Conservation (phyloP, 2,113 vertebrate species). For the Odocoileus virginianus region DNA sequence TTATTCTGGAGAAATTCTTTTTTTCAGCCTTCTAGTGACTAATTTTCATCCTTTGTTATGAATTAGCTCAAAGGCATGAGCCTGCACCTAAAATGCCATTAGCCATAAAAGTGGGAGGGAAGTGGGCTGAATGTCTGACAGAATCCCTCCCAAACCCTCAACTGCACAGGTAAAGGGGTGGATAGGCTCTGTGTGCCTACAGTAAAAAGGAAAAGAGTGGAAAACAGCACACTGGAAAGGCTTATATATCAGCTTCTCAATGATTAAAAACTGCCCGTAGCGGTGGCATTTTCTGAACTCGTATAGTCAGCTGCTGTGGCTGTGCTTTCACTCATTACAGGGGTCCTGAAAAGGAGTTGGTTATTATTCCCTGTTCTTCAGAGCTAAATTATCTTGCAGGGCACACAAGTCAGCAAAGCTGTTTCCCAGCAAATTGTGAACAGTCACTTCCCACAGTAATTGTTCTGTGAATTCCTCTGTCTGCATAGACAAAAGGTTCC, state of each 20-base stretch:
- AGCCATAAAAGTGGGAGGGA: neutral
- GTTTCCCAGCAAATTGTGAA: slow-evolving; percentile 5
- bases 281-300: neutral
- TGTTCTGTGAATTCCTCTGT: slow-evolving; percentile 32
- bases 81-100: slow-evolving; percentile 1
- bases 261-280: slow-evolving; percentile 10
- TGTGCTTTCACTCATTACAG: neutral
- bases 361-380: slow-evolving; percentile 42
- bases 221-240: neutral
- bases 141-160: neutral
- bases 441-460: slow-evolving; percentile 26
- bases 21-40: slow-evolving; percentile 26
- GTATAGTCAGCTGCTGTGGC: neutral
- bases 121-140: neutral
- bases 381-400: slow-evolving; percentile 32
- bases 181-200: neutral
- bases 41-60: slow-evolving; percentile 2
- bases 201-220: neutral
- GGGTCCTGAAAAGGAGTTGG: neutral
- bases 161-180: neutral
- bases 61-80: neutral
- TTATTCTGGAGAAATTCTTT: slow-evolving; percentile 28
- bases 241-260: slow-evolving; percentile 33
- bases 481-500: slow-evolving; percentile 39
- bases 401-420: slow-evolving; percentile 38